phyloP scores from a whole-genome alignment of 2,797 vertebrate genomes.

The Pelodytes ibericus region DNA sequence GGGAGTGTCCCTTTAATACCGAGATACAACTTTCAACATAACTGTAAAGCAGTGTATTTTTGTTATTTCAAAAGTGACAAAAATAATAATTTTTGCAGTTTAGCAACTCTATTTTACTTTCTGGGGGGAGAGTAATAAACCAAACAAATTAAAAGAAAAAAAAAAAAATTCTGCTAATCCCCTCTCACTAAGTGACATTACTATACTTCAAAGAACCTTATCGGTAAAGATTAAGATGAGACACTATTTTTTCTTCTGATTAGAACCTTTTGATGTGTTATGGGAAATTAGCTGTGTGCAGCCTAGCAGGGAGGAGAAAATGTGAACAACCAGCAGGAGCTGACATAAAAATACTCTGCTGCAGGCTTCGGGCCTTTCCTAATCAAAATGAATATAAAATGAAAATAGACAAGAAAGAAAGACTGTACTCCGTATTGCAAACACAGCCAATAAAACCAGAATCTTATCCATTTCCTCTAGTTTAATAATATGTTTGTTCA shows the following conservation, averaged over 20 bases:
- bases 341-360: constrained; percentile 26
- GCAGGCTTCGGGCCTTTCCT: constrained; percentile 26
- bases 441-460: neutral
- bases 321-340: constrained; percentile 41
- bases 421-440: neutral
- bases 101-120: neutral
- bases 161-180: constrained; percentile 22
- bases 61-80: too few species aligned
- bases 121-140: too few species aligned
- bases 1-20: too few species aligned
- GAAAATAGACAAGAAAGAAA: constrained; percentile 6
- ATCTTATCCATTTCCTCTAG: neutral
- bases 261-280: constrained; percentile 43
- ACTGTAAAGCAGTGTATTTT: too few species aligned
- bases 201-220: constrained; percentile 41
- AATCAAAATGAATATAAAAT: constrained; percentile 29
- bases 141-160: neutral
- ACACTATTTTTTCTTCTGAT: constrained; percentile 21
- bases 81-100: too few species aligned
- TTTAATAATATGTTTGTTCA: neutral
- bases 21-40: too few species aligned
- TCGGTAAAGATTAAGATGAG: constrained; percentile 38
- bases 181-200: constrained; percentile 25
- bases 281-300: constrained; percentile 30
- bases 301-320: constrained; percentile 30